Conservation (phyloP, 2,797 vertebrate genomes). For the Pelodytes ibericus region DNA sequence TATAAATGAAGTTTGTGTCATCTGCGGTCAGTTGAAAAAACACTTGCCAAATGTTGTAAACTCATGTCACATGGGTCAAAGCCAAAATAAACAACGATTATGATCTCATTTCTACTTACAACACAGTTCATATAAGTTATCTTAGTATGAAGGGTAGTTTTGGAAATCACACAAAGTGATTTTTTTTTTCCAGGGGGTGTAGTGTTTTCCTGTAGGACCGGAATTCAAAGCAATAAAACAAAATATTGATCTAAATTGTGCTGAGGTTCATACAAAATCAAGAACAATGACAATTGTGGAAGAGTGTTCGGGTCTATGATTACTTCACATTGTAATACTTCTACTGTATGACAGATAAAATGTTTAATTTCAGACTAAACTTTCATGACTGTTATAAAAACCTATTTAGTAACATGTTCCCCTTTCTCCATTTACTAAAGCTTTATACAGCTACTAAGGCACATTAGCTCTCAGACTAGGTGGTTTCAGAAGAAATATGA, state of each 20-base stretch:
- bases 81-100: constrained; percentile 43
- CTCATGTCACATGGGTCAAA: neutral
- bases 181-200: constrained; percentile 31
- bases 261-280: constrained; percentile 37
- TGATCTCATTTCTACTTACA: constrained; percentile 44
- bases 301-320: neutral
- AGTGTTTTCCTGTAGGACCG: constrained; percentile 27
- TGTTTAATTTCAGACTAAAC: neutral
- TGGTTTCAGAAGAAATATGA: no score
- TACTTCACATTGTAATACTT: neutral
- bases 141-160: neutral
- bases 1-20: neutral
- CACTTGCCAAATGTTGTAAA: constrained; percentile 17
- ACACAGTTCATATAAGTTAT: constrained; percentile 10
- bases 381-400: no score
- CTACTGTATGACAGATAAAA: neutral
- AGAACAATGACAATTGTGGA: constrained; percentile 2
- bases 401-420: no score
- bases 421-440: no score
- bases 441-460: no score
- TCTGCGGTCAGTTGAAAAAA: constrained; percentile 10
- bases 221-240: constrained; percentile 47
- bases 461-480: no score
- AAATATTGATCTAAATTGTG: constrained; percentile 52
- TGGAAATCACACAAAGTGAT: constrained; percentile 15